Conservation (phyloP, 2,113 vertebrate species). For the Apistogramma diplotaenia region DNA sequence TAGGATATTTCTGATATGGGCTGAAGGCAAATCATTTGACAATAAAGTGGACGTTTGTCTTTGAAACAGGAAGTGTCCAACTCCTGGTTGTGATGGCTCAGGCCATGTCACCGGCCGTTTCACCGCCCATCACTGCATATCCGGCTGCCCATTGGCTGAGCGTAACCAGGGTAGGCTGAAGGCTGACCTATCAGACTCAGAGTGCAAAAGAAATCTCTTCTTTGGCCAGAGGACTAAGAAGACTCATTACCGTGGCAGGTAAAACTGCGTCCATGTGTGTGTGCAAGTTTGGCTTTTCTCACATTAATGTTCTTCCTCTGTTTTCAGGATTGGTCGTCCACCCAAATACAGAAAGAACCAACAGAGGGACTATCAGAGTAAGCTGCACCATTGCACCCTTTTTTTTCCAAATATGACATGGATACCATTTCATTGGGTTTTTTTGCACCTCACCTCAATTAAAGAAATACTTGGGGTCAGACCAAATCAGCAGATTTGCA, state of each 20-base stretch:
- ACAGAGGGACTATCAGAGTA: slow-evolving; percentile 91
- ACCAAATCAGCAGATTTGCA: not conserved
- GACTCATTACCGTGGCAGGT: slow-evolving; percentile 93
- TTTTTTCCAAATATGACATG: too few species aligned
- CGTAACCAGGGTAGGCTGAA: slow-evolving; percentile 93
- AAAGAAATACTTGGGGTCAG: not conserved
- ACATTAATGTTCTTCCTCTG: not conserved
- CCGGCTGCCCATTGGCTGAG: slow-evolving; percentile 95
- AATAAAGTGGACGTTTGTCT: not conserved
- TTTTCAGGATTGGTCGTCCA: slow-evolving; percentile 87
- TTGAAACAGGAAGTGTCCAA: slow-evolving; percentile 91
- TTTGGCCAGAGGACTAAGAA: slow-evolving; percentile 90
- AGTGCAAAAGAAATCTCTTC: slow-evolving; percentile 87
- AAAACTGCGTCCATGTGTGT: slow-evolving; percentile 10
- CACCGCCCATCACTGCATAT: slow-evolving; percentile 97
- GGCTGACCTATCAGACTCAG: slow-evolving; percentile 87
- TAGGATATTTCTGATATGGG: not conserved
- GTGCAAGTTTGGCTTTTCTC: not conserved
- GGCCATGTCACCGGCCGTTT: slow-evolving; percentile 97
- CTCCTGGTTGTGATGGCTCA: slow-evolving; percentile 94
- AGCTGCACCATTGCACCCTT: slow-evolving; percentile 55
- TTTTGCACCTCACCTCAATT: not conserved
- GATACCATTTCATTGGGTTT: not conserved
- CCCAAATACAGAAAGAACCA: slow-evolving; percentile 94
- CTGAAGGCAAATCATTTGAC: not conserved